Evolutionary conservation across 2,888 invertebrate species (phyloP), one percentile per base, ranked within the genome.

Genomic region (Tinea pellionella): DNA sequence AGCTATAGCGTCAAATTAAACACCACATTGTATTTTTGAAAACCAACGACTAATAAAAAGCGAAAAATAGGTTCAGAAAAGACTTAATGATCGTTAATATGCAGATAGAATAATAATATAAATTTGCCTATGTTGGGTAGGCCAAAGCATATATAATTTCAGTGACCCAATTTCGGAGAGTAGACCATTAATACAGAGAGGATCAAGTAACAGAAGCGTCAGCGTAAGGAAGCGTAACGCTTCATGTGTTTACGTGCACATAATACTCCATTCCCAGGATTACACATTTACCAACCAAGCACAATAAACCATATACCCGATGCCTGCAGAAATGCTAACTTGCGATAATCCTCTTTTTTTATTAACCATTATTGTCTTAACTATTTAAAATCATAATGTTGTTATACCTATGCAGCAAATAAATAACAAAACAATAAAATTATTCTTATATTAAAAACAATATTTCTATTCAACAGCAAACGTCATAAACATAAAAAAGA

Each of bases 1-100:
- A 75, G 70, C 72, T 71, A 73, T 69, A 70, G 76, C 72, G 73
- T 80, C 74, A 82, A 79, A 78, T 78, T 74, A 75, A 78, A 78
- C 72, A 72, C 71, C 15, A 43, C n/a, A 37, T 19, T 59, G 59
- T 42, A 43, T 16, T 57, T 57, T 57, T 57, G 53, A 53, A 53
- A 12, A 1, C 47, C 47, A 47, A 4, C n/a, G 41, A 51, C 53
- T 2, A 51, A 51, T 18, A 51, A 51, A 16, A 19, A 51, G n/a
- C 13, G 3, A 13, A 2, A 51, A n/a, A 6, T 15, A 51, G 24
- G 24, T 24, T 24, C 24, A 24, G 7, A 2, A 42, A 7, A 13
- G 7, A 42, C 15, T 3, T 24, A 3, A 24, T 24, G 6, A 24
- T 24, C 24, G 24, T 2, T 24, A 24, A 3, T 3, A 24, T 24